Conservation (phyloP, 2,113 vertebrate genomes). For the Aplodontia rufa region DNA sequence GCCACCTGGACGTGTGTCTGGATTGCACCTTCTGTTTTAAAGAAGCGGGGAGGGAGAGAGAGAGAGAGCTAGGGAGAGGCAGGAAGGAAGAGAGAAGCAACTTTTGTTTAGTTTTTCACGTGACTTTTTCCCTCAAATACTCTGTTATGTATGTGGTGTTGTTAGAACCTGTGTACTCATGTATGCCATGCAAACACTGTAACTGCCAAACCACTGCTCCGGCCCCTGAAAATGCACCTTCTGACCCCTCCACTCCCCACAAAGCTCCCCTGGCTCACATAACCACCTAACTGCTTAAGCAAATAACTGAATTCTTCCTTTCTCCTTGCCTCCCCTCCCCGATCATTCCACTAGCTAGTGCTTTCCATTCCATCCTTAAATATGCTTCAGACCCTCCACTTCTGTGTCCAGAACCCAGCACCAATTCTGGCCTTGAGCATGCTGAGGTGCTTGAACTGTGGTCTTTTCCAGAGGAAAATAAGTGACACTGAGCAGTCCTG, state of each 20-base stretch:
- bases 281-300: neutral
- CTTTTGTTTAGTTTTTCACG: no score
- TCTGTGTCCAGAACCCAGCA: neutral
- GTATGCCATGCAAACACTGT: no score
- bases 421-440: neutral
- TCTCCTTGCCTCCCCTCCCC: accelerated
- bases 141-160: no score
- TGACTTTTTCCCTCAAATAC: no score
- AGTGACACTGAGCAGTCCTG: neutral
- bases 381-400: neutral
- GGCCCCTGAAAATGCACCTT: neutral
- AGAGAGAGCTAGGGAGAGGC: no score
- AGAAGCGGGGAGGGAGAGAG: no score
- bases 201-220: no score
- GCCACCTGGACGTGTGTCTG: neutral
- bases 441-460: neutral
- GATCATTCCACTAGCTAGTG: neutral
- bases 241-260: neutral
- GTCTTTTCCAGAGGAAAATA: neutral
- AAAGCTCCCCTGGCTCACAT: neutral
- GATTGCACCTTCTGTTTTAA: neutral
- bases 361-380: neutral
- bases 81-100: no score
- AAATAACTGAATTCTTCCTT: neutral
- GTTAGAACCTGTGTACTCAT: no score